Base-by-base conservation (phyloP, 2,888 invertebrate genomes). In the Gymnoscelis rufifasciata region DNA sequence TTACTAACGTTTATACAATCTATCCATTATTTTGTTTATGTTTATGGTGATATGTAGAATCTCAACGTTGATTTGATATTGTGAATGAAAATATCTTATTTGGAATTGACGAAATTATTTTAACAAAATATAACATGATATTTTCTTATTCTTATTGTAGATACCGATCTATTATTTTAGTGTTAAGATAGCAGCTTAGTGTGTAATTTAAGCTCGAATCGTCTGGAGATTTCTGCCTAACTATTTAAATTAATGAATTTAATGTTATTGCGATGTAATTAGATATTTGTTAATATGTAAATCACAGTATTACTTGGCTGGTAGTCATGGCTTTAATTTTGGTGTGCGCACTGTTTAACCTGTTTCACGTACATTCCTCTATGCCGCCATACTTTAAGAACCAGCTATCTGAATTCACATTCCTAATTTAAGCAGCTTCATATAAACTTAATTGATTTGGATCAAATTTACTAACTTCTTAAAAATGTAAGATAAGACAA, bases 41-140 rank as follows among this genome's bases (percentile, higher is more conserved):
- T 56, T 54, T 54, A 60, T 48, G 44, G 64, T 64, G 60, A 62
- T 67, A 61, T 15, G 37, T 63, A 62, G 69, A 70, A 71, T 72
- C 72, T 73, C 69, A 59, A 57, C 45, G 60, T 66, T 62, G 51
- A 54, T 64, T 66, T 60, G 62, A 56, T 59, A 65, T 55, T 61
- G 54, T 62, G 59, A 65, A 64, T 56, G 50, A 59, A 41, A 57
- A 53, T 52, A 53, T 59, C 54, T 72, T 58, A 65, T 73, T 74
- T 71, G 84, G 84, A 84, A 87, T 84, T 86, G 84, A 84, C 75
- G 66, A 67, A 76, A 79, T 76, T 54, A 59, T 58, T 55, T 52
- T 38, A 46, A 52, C n/a, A n/a, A 43, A 48, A 68, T 14, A 66
- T 68, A 47, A 68, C 65, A 67, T 73, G 51, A 78, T 84, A 83